A percentile compares a stretch with the other conserved stretches of the same genome.
phyloP scores from a whole-genome alignment of 2,797 vertebrate species.

The Jordanella pulchra region DNA sequence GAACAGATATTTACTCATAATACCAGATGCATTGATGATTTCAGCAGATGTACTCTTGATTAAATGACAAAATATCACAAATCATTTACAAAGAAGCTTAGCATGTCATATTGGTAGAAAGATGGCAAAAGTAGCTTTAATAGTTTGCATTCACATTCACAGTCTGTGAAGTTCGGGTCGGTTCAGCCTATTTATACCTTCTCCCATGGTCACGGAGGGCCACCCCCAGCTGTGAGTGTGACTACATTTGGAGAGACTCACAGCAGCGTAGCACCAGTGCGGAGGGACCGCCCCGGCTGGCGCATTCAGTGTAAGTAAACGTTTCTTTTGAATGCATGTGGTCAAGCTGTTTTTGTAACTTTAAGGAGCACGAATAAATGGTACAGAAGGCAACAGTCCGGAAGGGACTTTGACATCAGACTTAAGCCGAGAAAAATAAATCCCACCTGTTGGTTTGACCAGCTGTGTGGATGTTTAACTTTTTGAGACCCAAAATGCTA shows the following conservation, averaged over 20 bases:
- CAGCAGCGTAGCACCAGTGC: constrained; percentile 21
- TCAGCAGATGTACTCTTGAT: too few species aligned
- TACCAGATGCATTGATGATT: too few species aligned
- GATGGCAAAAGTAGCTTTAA: too few species aligned
- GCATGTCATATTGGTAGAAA: too few species aligned
- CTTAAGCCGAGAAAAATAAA: neutral
- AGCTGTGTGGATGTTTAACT: neutral
- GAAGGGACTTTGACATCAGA: neutral
- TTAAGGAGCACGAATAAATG: neutral
- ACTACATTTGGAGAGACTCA: constrained; percentile 66
- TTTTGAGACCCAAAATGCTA: neutral
- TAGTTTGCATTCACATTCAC: too few species aligned
- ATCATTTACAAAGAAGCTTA: too few species aligned
- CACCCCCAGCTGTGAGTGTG: constrained; percentile 46
- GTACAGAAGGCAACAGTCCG: neutral
- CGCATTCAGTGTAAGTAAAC: constrained; percentile 64
- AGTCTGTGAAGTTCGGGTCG: too few species aligned
- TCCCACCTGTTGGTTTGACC: constrained; percentile 9
- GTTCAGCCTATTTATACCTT: constrained; percentile 72
- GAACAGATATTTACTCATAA: neutral
- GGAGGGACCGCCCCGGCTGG: constrained; percentile 47
- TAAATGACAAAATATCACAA: too few species aligned
- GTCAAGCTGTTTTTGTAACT: neutral
- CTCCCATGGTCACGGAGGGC: constrained; percentile 43
- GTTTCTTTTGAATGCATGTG: neutral